phyloP scores from a whole-genome alignment of 2,797 vertebrate genomes.

The Dryobates pubescens region DNA sequence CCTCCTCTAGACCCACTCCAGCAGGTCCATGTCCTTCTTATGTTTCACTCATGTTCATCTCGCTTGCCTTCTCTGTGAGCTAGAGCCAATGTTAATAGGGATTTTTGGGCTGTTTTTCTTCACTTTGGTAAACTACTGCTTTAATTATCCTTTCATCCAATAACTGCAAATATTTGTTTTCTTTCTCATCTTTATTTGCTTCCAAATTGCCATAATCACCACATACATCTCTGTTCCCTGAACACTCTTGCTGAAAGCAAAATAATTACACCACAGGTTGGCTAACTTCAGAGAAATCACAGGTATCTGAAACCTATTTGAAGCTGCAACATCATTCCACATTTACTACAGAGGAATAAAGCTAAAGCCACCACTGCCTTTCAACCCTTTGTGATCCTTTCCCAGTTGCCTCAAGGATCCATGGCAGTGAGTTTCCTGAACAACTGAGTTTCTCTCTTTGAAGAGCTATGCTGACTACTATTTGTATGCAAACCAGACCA shows the following conservation, averaged over 20 bases:
- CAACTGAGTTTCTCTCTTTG: conserved; percentile 60
- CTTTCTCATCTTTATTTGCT: not conserved
- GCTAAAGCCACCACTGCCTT: conserved; percentile 3
- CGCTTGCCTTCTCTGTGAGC: not conserved
- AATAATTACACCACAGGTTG: not conserved
- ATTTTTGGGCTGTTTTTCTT: not conserved
- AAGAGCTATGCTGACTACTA: conserved; percentile 66
- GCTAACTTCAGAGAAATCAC: conserved; percentile 11
- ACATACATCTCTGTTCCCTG: not conserved
- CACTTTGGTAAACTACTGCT: not conserved
- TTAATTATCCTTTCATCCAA: not conserved
- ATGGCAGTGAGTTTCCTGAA: conserved; percentile 44
- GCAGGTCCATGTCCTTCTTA: too few species aligned
- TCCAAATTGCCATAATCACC: not conserved
- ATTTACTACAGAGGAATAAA: conserved; percentile 20
- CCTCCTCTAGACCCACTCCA: too few species aligned
- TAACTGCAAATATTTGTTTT: conserved; percentile 1
- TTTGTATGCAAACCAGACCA: conserved; percentile 72
- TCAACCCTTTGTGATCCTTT: conserved; percentile 1
- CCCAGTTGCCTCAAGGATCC: conserved; percentile 51
- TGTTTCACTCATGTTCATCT: not conserved
- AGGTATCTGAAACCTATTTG: not conserved
- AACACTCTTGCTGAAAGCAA: not conserved
- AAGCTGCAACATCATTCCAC: not conserved
- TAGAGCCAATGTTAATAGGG: not conserved